Conservation (phyloP, 2,797 vertebrate genomes). For the Petrocephalus schoutedeni region DNA sequence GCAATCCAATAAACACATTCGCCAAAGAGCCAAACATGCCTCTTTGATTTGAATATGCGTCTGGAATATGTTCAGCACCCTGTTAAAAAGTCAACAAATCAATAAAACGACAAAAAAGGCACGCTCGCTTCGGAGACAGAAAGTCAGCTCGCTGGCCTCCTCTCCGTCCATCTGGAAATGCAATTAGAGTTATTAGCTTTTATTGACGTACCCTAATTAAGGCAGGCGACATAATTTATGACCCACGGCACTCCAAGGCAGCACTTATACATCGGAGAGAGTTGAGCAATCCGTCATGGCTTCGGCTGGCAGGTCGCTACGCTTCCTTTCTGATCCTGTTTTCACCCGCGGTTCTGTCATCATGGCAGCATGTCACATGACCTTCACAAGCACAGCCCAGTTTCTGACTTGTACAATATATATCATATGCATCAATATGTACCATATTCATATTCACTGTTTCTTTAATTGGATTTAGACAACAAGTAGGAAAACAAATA, state of each 20-base stretch:
- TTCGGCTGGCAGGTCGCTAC: conserved; percentile 48
- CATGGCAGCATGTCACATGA: no score
- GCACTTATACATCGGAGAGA: conserved; percentile 44
- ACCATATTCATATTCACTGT: background rate
- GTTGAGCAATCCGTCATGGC: conserved; percentile 53
- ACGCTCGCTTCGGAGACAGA: background rate
- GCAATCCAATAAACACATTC: background rate
- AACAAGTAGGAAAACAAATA: background rate
- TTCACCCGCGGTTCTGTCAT: background rate
- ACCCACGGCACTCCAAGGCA: conserved; percentile 43
- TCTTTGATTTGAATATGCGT: background rate
- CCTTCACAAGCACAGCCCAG: background rate
- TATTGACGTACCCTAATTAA: conserved; percentile 60
- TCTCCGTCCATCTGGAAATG: conserved; percentile 37
- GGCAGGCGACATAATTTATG: conserved; percentile 52
- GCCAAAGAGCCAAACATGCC: background rate
- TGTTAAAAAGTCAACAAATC: background rate
- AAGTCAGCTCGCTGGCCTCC: conserved; percentile 16
- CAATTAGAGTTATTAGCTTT: conserved; percentile 43
- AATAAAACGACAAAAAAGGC: background rate
- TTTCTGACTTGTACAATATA: background rate
- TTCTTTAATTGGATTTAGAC: background rate
- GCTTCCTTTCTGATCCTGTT: background rate
- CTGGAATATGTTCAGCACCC: background rate
- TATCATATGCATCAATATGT: background rate